Base-by-base conservation (phyloP, 1,140 invertebrate species). In the Formica selysi region DNA sequence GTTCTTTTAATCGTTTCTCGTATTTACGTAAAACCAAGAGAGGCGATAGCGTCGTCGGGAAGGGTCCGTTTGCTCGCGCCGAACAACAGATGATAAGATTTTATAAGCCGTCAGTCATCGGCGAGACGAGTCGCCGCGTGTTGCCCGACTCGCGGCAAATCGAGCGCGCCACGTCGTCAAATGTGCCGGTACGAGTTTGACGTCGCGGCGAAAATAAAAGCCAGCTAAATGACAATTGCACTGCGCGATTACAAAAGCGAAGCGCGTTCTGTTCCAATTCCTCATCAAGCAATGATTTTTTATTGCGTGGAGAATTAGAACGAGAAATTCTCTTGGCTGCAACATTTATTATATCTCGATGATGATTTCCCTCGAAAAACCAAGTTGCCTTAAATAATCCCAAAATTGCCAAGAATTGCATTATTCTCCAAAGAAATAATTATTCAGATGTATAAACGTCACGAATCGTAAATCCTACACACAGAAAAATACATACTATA, bases 61-160 rank as follows among this genome's bases (percentile, higher is more conserved):
- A 76, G 84, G 85, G 86, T 76, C 86, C 90, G 90, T 92, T 92
- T 91, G 90, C 85, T 92, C 79, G 81, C 71, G 85, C 89, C 86
- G 88, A 93, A 89, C 90, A 91, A 90, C 67, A 81, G 54, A 85
- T 87, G 94, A 94, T 94, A 94, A 94, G 86, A 68, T 92, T 94
- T 94, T 94, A 94, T 89, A 90, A 86, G 90, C 89, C 90, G 92
- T 93, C 93, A 93, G 85, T 94, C 92, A 94, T 93, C 84, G 70
- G 29, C 68, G 48, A 87, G 87, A 86, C 80, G 76, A 88, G 80
- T 65, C 79, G 80, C 44, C 65, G 54, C 73, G 68, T 74, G 64
- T 61, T 65, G 86, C 80, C 61, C 57, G 26, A 68, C 62, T 38
- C 38, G 38, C 57, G 19, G 59, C 29, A 36, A 71, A 54, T 36